Percentiles rank a stretch among this genome's conserved stretches.
Conservation (phyloP, 2,888 invertebrate genomes). For the Brachyopa scutellaris region DNA sequence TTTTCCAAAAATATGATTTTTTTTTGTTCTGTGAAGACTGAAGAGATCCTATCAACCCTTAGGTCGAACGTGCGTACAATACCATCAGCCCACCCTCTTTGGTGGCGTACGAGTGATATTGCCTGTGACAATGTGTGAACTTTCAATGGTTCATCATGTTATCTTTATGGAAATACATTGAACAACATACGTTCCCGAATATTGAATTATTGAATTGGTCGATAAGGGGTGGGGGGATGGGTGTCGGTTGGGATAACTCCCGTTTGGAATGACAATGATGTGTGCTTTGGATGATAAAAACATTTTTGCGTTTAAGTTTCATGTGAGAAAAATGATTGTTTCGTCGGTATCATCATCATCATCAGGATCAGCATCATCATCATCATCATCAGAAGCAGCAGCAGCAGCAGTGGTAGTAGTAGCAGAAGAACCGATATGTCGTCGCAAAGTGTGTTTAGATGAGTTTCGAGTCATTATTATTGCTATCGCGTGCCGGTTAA, state of each 20-base stretch:
- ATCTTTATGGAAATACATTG: conserved; percentile 64
- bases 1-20: conserved; percentile 63
- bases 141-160: conserved; percentile 63
- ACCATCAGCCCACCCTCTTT: conserved; percentile 54
- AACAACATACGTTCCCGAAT: conserved; percentile 61
- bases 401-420: too few relatives aligned
- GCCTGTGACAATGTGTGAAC: conserved; percentile 63
- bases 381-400: conserved; percentile 8
- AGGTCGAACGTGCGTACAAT: conserved; percentile 67
- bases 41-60: conserved; percentile 57
- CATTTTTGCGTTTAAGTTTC: conserved; percentile 49
- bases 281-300: conserved; percentile 60
- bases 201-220: conserved; percentile 67
- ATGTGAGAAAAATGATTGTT: conserved; percentile 36
- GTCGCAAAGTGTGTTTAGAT: conserved; percentile 1
- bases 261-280: conserved; percentile 64
- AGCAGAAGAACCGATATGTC: conserved; percentile 14
- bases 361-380: too few relatives aligned
- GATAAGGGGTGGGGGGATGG: conserved; percentile 6
- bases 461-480: conserved; percentile 47
- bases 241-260: conserved; percentile 14
- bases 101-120: too few relatives aligned
- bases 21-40: background rate
- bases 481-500: conserved; percentile 55
- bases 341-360: conserved; percentile 50